Conservation (phyloP, 2,113 vertebrate species). For the Coracopsis vasa region DNA sequence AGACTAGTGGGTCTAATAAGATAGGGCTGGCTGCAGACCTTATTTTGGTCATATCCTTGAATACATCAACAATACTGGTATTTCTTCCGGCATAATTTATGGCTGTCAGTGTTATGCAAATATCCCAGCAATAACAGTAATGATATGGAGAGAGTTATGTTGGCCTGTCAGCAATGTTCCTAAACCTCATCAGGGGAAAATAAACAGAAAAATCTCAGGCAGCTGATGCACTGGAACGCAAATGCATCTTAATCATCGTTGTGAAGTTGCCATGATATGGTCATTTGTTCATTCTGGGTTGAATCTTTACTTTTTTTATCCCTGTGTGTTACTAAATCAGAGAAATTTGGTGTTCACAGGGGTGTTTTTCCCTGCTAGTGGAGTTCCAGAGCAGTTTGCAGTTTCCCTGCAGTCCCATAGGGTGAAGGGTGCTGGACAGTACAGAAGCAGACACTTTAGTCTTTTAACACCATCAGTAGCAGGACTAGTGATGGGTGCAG, state of each 20-base stretch:
- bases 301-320: background rate
- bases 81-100: background rate
- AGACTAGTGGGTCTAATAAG: background rate
- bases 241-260: background rate
- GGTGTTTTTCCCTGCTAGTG: background rate
- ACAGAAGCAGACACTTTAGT: accelerated
- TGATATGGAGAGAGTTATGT: background rate
- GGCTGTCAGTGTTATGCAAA: background rate
- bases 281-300: background rate
- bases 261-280: background rate
- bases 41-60: background rate
- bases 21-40: background rate
- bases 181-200: background rate
- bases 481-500: background rate
- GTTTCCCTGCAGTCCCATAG: background rate
- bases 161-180: background rate
- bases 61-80: background rate
- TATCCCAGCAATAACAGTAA: background rate
- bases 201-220: background rate
- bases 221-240: background rate
- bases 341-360: background rate
- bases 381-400: background rate
- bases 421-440: background rate
- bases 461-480: background rate
- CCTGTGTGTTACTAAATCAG: background rate